Conservation (phyloP, 1,140 invertebrate species). For the Scylla paramamosain region DNA sequence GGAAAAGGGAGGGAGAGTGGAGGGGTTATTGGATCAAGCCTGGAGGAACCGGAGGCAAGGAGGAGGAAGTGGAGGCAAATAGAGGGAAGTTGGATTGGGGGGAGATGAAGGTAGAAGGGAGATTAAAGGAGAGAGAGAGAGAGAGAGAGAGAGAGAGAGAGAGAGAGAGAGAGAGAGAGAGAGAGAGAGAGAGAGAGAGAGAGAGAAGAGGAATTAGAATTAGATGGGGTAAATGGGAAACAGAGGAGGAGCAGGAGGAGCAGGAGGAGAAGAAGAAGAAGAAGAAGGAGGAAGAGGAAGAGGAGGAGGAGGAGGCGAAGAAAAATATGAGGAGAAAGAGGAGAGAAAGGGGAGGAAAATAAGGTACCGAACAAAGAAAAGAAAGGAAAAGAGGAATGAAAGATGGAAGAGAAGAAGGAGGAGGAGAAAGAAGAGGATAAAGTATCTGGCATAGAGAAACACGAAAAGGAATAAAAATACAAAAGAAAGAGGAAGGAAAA, state of each 20-base stretch:
- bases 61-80: neutral
- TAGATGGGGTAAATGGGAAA: too few species aligned
- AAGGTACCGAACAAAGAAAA: neutral
- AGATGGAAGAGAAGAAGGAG: neutral
- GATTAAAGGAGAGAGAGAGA: neutral
- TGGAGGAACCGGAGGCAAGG: slow-evolving; percentile 9
- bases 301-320: neutral
- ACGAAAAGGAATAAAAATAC: neutral
- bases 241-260: neutral
- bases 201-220: neutral
- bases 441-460: neutral
- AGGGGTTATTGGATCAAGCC: slow-evolving; percentile 1
- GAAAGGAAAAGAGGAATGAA: neutral
- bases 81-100: neutral
- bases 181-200: neutral
- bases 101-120: neutral
- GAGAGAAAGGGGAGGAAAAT: neutral
- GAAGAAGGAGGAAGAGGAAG: too few species aligned
- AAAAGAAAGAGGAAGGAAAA: neutral
- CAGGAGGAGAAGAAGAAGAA: neutral
- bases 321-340: neutral
- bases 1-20: neutral
- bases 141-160: neutral
- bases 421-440: neutral
- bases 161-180: neutral